These are phyloP conservation scores for Chelon labrosus DNA, from an alignment of 2,797 vertebrate genomes.

Conservation along the genomic window DNA sequence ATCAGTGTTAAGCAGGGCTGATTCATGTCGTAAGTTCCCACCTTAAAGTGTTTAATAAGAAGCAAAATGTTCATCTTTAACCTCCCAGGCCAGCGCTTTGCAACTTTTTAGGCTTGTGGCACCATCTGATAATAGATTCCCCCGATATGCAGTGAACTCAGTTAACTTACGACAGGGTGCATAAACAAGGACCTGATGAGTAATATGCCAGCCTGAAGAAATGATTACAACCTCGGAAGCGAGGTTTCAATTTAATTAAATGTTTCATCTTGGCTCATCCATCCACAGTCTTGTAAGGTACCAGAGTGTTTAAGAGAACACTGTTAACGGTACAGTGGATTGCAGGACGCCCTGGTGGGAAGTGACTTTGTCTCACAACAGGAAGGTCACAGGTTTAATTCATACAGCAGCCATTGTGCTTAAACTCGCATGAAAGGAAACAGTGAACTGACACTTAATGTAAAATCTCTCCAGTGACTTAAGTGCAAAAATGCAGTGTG, in stretches of 20 bases:
- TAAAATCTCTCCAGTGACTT: conserved; percentile 33
- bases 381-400: conserved; percentile 76
- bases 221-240: conserved; percentile 37
- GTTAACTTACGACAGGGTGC: conserved; percentile 21
- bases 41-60: conserved; percentile 64
- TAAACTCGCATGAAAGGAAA: conserved; percentile 69
- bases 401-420: conserved; percentile 68
- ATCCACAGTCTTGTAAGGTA: conserved; percentile 40
- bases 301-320: conserved; percentile 24
- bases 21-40: conserved; percentile 71
- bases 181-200: conserved; percentile 47
- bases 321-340: conserved; percentile 32
- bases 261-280: conserved; percentile 44
- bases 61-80: conserved; percentile 56
- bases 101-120: conserved; percentile 35
- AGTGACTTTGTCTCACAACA: conserved; percentile 74
- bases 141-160: conserved; percentile 22
- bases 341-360: conserved; percentile 68
- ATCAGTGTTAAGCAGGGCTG: conserved; percentile 66
- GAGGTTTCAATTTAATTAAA: conserved; percentile 34
- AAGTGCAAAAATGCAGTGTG: conserved; percentile 38
- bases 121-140: conserved; percentile 29
- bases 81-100: conserved; percentile 34
- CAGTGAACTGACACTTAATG: conserved; percentile 57
- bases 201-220: conserved; percentile 39